Percentiles rank a stretch among this genome's conserved stretches.
Conservation (phyloP, 2,113 vertebrate genomes). For the Mus musculus region GRCm39 chr14:116227501-116228000, state of each 20-base stretch:
- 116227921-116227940: background rate
- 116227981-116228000: background rate
- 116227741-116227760: background rate
- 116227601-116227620: background rate
- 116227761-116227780: background rate
- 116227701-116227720: background rate
- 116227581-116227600: background rate
- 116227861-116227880: background rate
- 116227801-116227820: conserved; percentile 13
- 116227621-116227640: background rate
- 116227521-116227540: background rate
- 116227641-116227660: background rate
- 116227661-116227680: background rate
- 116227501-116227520: background rate
- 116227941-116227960: conserved; percentile 25
- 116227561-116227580: background rate
- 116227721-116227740: too few species aligned
- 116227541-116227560: background rate
- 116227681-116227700: background rate
- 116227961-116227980: background rate
- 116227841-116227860: background rate
- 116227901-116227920: background rate
- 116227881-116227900: background rate
- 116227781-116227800: background rate
- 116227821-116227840: background rate